These are phyloP conservation scores for Lithosia quadra DNA, from an alignment of 2,888 invertebrate genomes.

Conservation along the genomic window DNA sequence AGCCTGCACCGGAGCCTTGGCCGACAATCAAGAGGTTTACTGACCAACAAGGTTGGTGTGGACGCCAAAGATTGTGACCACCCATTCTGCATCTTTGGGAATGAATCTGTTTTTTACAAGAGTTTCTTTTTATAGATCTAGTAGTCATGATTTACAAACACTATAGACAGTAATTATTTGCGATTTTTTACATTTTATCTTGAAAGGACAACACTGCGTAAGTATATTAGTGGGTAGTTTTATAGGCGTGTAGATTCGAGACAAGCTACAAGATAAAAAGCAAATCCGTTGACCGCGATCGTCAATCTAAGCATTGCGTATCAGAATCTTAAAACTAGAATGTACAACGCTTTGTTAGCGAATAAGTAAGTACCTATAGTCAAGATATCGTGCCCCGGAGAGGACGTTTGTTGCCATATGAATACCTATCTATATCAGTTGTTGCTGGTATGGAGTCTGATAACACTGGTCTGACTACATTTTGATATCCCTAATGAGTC, in stretches of 20 bases:
- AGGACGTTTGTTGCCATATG: too few relatives aligned
- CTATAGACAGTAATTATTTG: too few relatives aligned
- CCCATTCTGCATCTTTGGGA: background rate
- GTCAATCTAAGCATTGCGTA: conserved; percentile 40
- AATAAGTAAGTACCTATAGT: background rate
- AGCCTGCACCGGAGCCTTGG: background rate
- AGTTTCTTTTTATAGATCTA: too few relatives aligned
- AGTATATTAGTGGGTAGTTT: conserved; percentile 3
- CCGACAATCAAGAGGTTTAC: background rate
- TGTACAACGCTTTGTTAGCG: too few relatives aligned
- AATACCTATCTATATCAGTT: too few relatives aligned
- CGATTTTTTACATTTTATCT: background rate
- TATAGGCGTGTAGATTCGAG: conserved; percentile 4
- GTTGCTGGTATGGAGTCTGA: too few relatives aligned
- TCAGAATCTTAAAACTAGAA: conserved; percentile 12
- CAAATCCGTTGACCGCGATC: conserved; percentile 37
- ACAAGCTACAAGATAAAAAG: conserved; percentile 24
- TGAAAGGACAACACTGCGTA: background rate
- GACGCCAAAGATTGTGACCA: background rate
- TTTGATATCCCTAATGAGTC: too few relatives aligned
- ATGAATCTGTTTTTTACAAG: background rate
- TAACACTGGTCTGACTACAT: too few relatives aligned
- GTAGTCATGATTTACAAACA: too few relatives aligned
- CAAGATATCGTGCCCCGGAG: too few relatives aligned
- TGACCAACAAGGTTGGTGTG: background rate